Percentiles rank a stretch among this genome's conserved stretches.
Evolutionary conservation across 2,888 invertebrate species (phyloP).

Genomic region (Drosophila testacea): DNA sequence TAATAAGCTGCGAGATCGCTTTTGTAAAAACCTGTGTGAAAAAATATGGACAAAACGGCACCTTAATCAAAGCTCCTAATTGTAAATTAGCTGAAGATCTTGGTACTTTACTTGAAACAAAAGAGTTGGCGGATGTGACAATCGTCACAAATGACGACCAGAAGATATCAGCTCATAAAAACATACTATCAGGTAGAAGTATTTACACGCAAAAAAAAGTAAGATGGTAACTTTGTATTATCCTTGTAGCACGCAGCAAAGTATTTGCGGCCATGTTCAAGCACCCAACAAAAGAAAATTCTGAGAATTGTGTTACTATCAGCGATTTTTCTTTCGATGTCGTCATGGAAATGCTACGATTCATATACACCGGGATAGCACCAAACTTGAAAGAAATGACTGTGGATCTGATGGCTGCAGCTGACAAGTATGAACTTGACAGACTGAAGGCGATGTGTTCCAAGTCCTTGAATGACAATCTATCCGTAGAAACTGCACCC

Average conservation of each 20-base stretch:
- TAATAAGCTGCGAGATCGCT: constrained; percentile 99
- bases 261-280: constrained; percentile 87
- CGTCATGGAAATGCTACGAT: constrained; percentile 97
- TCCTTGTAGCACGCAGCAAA: constrained; percentile 93
- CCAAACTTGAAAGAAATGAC: too few species aligned
- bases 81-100: constrained; percentile 97
- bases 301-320: constrained; percentile 97
- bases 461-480: constrained; percentile 95
- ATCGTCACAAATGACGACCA: constrained; percentile 92
- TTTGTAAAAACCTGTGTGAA: constrained; percentile 94
- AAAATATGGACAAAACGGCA: constrained; percentile 85
- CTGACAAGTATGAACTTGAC: constrained; percentile 98
- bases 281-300: constrained; percentile 98
- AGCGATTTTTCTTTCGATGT: constrained; percentile 99
- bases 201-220: too few species aligned
- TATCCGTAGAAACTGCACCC: constrained; percentile 89
- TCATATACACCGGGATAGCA: constrained; percentile 96
- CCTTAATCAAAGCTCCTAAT: constrained; percentile 91
- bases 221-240: constrained; percentile 3
- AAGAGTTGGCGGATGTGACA: constrained; percentile 98
- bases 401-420: constrained; percentile 91
- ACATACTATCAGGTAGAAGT: constrained; percentile 88
- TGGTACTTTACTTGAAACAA: constrained; percentile 96
- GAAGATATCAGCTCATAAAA: constrained; percentile 97
- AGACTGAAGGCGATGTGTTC: constrained; percentile 99